These are phyloP conservation scores for Wiebesia pumilae DNA, from an alignment of 1,140 invertebrate species.

Conservation along the genomic window DNA sequence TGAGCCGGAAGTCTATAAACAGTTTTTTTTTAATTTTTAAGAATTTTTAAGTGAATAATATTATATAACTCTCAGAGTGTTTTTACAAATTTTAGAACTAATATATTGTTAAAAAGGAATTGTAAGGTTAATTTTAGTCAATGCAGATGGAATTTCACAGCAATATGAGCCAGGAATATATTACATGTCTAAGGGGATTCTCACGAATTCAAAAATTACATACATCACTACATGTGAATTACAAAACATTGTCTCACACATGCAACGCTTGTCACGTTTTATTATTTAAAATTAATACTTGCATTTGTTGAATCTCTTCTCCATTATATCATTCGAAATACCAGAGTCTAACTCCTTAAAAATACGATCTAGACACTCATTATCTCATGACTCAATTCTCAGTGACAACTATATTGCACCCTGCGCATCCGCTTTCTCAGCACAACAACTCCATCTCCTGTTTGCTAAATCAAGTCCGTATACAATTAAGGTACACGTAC, in stretches of 20 bases:
- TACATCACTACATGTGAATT: neutral
- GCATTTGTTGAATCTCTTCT: neutral
- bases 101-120: neutral
- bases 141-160: neutral
- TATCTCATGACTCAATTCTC: neutral
- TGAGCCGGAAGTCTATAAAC: neutral
- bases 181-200: too few relatives aligned
- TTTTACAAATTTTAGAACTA: neutral
- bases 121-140: too few relatives aligned
- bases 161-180: neutral
- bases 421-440: neutral
- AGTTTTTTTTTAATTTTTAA: neutral
- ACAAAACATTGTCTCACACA: neutral
- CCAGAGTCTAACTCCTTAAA: neutral
- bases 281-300: slow-evolving; percentile 10
- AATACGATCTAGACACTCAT: neutral
- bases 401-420: too few relatives aligned
- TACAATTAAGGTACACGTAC: neutral
- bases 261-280: neutral
- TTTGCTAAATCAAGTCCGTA: neutral
- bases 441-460: neutral
- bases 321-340: neutral
- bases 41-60: neutral
- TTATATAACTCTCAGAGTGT: neutral
- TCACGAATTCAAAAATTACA: neutral